phyloP scores from a whole-genome alignment of 2,888 invertebrate genomes.

The Eupithecia centaureata region DNA sequence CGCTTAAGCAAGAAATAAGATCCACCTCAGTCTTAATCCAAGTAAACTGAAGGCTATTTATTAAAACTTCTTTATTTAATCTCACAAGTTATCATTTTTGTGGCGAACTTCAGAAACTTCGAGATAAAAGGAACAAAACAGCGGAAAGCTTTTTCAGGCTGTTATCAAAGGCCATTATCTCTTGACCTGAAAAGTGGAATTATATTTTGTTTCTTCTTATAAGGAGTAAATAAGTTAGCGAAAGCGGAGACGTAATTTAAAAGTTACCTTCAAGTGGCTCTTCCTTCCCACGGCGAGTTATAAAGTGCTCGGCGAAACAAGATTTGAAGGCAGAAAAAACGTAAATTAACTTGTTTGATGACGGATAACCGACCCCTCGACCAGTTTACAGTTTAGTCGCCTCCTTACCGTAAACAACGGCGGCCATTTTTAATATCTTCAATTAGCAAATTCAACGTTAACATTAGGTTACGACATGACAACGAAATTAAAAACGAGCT shows the following conservation, averaged over 20 bases:
- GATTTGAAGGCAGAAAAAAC: constrained; percentile 59
- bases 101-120: constrained; percentile 77
- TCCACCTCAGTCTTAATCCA: constrained; percentile 67
- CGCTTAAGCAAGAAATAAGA: constrained; percentile 58
- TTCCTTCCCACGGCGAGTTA: constrained; percentile 60
- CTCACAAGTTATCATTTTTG: constrained; percentile 81
- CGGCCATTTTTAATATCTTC: constrained; percentile 49
- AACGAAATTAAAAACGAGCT: constrained; percentile 80
- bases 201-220: constrained; percentile 81
- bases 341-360: constrained; percentile 56
- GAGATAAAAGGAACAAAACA: constrained; percentile 82
- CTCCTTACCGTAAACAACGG: constrained; percentile 35
- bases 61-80: constrained; percentile 81
- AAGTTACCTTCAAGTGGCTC: constrained; percentile 72
- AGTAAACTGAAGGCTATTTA: constrained; percentile 74
- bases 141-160: constrained; percentile 82
- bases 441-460: constrained; percentile 64
- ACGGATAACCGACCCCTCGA: constrained; percentile 46
- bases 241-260: constrained; percentile 77
- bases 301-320: constrained; percentile 61
- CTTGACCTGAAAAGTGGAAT: constrained; percentile 82
- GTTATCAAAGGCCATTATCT: constrained; percentile 83
- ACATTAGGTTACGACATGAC: constrained; percentile 72
- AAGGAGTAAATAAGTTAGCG: constrained; percentile 79
- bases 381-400: constrained; percentile 18